Base-by-base conservation (phyloP, 2,113 vertebrate genomes). In the Xenus cinereus region DNA sequence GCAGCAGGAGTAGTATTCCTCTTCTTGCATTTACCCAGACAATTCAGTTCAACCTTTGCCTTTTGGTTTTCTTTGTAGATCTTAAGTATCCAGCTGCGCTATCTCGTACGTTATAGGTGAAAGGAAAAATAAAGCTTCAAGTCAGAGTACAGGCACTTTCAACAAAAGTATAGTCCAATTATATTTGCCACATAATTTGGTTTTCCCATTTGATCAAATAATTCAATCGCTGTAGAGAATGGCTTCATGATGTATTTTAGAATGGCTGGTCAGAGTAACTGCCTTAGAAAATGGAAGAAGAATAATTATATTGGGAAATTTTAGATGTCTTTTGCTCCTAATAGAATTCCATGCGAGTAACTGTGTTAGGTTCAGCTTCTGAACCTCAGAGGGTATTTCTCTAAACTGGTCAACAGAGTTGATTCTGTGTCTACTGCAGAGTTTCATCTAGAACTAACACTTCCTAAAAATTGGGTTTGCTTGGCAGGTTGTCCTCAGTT, bases 191-290 rank as follows among this genome's bases (percentile, higher is more conserved):
- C 30, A 32, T 96, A 69, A 89, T 95, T 95, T 81, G 60, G 33
- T 91, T 95, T 81, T 82, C 53, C 48, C 32, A 63, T 71, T 92
- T 90, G 91, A 77, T 90, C 41, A 83, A 76, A 89, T 84, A 72
- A 75, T 78, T 93, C 35, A 75, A 7, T 88, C 51, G 77, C 50
- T 83, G 37, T 72, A 71, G 67, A 37, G 64, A 85, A 74, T 84
- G 14, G 39, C 77, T 94, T 88, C 33, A 51, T 67, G n/a, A 80
- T 27, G 9, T 60, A 57, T 72, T 90, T 91, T 75, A 78, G 43
- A 84, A 73, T 32, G 69, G 19, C 22, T 78, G 46, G 43, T 71
- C 45, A 43, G 48, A 77, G 51, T 46, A 90, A 83, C 13, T 80
- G 37, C 37, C 46, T 87, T 94, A 80, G 80, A 82, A 94, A 96